phyloP scores from a whole-genome alignment of 53 echinoderm and acorn worm species.

The Stichopus horrens region DNA sequence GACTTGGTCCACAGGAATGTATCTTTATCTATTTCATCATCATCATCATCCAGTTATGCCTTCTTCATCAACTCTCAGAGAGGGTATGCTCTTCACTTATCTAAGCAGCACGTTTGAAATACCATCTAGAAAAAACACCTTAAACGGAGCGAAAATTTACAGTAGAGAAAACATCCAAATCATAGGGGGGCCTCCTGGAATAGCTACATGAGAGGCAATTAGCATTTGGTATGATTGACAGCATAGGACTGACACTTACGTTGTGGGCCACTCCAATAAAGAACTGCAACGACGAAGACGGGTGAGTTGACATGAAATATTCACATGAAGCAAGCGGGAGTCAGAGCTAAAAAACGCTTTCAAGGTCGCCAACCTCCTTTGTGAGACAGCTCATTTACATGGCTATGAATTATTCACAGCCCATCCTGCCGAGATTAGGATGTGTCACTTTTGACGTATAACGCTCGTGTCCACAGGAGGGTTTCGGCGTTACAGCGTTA shows the following conservation, averaged over 20 bases:
- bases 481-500: constrained; percentile 22
- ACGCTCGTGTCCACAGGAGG: constrained; percentile 16
- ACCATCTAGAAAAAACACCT: background rate
- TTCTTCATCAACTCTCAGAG: background rate
- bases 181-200: constrained; percentile 26
- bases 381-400: constrained; percentile 46
- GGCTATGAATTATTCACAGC: constrained; percentile 44
- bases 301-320: constrained; percentile 11
- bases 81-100: constrained; percentile 5
- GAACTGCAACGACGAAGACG: background rate
- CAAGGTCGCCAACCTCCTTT: constrained; percentile 38
- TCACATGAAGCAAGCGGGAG: constrained; percentile 24
- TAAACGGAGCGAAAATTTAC: constrained; percentile 11
- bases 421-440: constrained; percentile 41
- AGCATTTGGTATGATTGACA: constrained; percentile 42
- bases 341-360: constrained; percentile 28
- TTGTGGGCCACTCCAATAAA: constrained; percentile 17
- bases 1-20: background rate
- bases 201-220: constrained; percentile 42
- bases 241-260: constrained; percentile 26
- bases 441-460: constrained; percentile 39
- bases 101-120: background rate
- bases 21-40: background rate
- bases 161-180: constrained; percentile 1
- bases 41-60: background rate